Evolutionary conservation across 2,113 vertebrate species (phyloP).

Genomic region (Eira barbara): DNA sequence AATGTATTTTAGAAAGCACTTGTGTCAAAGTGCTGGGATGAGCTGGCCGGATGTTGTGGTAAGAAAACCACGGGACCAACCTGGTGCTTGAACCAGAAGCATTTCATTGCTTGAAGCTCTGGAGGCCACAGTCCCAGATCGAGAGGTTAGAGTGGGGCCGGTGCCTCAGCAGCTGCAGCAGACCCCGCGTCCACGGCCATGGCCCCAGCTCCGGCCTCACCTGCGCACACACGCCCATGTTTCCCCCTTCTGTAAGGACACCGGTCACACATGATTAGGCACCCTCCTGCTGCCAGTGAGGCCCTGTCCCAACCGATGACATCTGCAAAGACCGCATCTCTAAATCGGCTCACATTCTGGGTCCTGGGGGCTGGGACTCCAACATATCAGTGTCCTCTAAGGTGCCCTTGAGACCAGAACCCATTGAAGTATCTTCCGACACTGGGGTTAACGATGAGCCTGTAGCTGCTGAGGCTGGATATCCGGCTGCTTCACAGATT

Average conservation of each 20-base stretch:
- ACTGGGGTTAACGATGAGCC: neutral
- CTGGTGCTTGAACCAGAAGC: neutral
- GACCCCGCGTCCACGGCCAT: accelerated
- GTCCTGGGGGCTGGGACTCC: neutral
- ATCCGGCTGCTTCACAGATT: no score
- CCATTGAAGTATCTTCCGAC: neutral
- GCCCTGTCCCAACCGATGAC: neutral
- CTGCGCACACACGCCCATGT: accelerated
- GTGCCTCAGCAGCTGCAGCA: neutral
- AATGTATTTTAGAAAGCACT: neutral
- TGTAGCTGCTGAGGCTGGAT: neutral
- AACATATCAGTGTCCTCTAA: neutral
- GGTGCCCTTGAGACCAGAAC: neutral
- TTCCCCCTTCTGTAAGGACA: neutral
- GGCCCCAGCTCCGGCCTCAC: neutral
- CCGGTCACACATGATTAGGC: neutral
- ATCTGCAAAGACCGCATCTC: neutral
- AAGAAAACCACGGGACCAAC: neutral
- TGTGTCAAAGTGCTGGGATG: neutral
- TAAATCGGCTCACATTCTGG: neutral
- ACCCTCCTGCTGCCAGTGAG: neutral
- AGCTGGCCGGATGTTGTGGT: no score
- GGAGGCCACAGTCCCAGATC: neutral
- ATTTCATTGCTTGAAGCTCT: neutral
- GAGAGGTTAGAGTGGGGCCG: neutral